Base-by-base conservation (phyloP, 1,140 invertebrate genomes). In the Stenopsyche tienmushanensis region DNA sequence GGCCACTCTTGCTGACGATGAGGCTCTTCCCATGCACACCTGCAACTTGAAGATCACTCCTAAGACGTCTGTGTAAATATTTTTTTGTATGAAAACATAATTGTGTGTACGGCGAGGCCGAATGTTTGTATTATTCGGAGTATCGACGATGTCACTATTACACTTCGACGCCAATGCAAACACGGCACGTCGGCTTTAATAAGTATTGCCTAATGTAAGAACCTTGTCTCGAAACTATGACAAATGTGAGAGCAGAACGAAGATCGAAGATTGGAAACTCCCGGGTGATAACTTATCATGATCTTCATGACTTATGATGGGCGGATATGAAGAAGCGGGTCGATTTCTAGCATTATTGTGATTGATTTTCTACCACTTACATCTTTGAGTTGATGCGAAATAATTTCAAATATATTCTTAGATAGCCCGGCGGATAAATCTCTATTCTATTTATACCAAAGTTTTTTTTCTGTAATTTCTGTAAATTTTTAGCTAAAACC, bases 51-150 rank as follows among this genome's bases (percentile, higher is more conserved):
- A 49, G 45, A 49, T 49, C 45, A 49, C 45, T 49, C 23, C 45
- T 49, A 21, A 49, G 9, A 21, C 8, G 45, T 9, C n/a, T 49
- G 45, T 49, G 45, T 49, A 49, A 49, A 49, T 49, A 49, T 49
- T 49, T 17, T 49, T 21, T 8, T 39, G n/a, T 39, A n/a, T 39
- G n/a, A 39, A 8, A 39, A 39, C 29, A 49, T 21, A 21, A 49
- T 49, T 49, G 45, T 49, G 18, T 21, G 45, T 20, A 9, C 45
- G 2, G 45, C 18, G 45, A 49, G 45, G 18, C 18, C 17, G 18
- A 15, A 9, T 49, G 45, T 49, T 49, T 49, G 45, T 49, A 49
- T 49, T 49, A 49, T 49, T 15, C 18, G 17, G 45, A 10, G 45
- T 21, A 9, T 49, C 17, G 17, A 49, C 10, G 17, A 17, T 20